Evolutionary conservation across 2,888 invertebrate genomes (phyloP), one percentile per base, ranked within the genome.

Genomic region (Encarsia formosa): DNA sequence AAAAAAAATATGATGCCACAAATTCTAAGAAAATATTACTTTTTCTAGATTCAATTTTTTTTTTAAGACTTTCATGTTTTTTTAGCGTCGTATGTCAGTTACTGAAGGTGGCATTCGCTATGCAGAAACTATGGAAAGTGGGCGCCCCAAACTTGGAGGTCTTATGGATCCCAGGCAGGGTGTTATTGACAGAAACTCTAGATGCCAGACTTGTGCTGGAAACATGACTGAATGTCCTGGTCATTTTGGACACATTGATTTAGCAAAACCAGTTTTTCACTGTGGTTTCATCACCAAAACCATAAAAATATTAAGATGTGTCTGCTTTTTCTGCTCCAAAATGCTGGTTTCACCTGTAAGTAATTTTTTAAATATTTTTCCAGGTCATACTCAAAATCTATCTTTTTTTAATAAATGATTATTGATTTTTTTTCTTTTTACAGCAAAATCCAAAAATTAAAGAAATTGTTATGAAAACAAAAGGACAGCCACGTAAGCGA

Each of bases 91-190:
- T 40, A 95, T 96, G 95, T 97, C 97, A 49, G 97, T 97, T 62
- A 94, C 94, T 2, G 96, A 96, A 73, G 96, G 95, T 59, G 97
- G 97, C 58, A 93, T 98, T 62, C 88, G 88, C 71, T 97, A 91
- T 74, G 88, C 98, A 2, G 99, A 99, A 78, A 95, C 97, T 0
- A 93, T 96, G 87, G 98, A 99, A 79, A 96, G 96, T 43, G 98
- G 98, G 19, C 85, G 97, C 39, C 98, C 99, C 1, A 99, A 99
- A 74, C 76, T 97, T 56, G 96, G 97, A 0, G 99, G 99, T 24
- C 85, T 99, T 59, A 99, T 99, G 98, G 99, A 99, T 75, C 99
- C 99, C 1, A 81, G 99, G 49, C 98, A 99, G 78, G 99, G 98
- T 65, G 96, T 96, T 53, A 91, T 97, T 37, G 98, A 99, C 74